Evolutionary conservation across 2,113 vertebrate genomes (phyloP), one percentile per base, ranked within the genome.

Genomic region (Osmerus eperlanus): DNA sequence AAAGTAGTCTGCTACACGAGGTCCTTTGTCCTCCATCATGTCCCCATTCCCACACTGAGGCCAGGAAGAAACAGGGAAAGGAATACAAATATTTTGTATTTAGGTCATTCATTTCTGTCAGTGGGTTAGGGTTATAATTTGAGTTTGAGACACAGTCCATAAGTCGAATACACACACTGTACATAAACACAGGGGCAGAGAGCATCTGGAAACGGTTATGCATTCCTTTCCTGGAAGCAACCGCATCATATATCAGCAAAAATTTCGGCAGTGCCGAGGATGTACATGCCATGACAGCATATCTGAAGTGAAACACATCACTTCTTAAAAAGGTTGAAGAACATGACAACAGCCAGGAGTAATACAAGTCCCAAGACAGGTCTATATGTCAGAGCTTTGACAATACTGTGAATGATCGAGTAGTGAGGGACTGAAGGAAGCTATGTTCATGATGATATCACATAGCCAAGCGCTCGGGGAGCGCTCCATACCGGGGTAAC

Each of bases 11-110:
- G 97, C 97, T 83, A 99, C 97, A 87, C 96, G 97, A 79, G 94
- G 95, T 55, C 96, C 95, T 91, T 97, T 98, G 92, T 99, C 97
- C 92, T 99, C 97, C 94, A 96, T 95, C 95, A 97, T 99, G 87
- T 94, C 94, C 41, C 93, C 94, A 96, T 96, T 89, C 92, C 94
- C 93, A 85, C 90, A 81, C 13, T 83, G 62, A 82, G 52, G 41
- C 83, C 93, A 94, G 79, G 25, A 76, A 21, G 32, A 29, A 63
- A 67, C 55, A 21, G 36, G 58, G 47, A 52, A 65, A 54, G 72
- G 15, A 47, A 12, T 47, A 47, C 9, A 12, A 11, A 2, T 9
- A 12, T 47, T 9, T 47, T 47, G 9, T 11, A 47, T 47, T 47
- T 47, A 47, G 41, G 32, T 36, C 25, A 28, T 28, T 28, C 32